Base-by-base conservation (phyloP, 2,888 invertebrate species). In the Galeopsomyia nigrocyanea region DNA sequence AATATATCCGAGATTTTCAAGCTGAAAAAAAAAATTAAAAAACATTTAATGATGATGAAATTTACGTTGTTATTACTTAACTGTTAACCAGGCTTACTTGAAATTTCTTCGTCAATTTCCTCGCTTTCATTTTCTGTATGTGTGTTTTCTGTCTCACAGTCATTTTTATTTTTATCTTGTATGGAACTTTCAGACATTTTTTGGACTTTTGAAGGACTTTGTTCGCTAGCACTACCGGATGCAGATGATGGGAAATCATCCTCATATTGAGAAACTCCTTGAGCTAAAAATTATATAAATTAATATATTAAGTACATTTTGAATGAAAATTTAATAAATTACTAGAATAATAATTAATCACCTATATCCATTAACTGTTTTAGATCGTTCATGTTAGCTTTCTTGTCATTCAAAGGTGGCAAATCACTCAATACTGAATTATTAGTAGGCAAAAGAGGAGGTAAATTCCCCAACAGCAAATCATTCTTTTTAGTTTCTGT, bases 351-450 rank as follows among this genome's bases (percentile, higher is more conserved):
- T 50, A 47, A 19, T 46, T 63, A 17, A 57, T 77, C 75, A 86
- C 86, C 83, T 66, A 83, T 82, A 70, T 84, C 81, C 81, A 86
- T 83, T 31, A 86, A 77, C 78, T 84, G 82, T 70, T 86, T 86
- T 22, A 86, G 75, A 74, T 85, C 86, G 75, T 83, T 84, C 64
- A 86, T 83, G 74, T 84, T 83, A 53, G 85, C 78, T 71, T 84
- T 86, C 77, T 84, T 84, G 50, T 84, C 83, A 77, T 84, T 85
- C 46, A 86, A 74, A 14, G 86, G 83, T n/a, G 85, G 84, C 56
- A 86, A 77, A 78, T 86, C 84, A 47, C 80, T 77, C 73, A 86
- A 83, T 79, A 84, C 82, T 69, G 85, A 83, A 79, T 82, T 82
- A 68, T 79, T 77, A 69, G 82, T 83, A 60, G 82, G 77, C 71